Base-by-base conservation (phyloP, 2,888 invertebrate species). In the Odiellus spinosus region DNA sequence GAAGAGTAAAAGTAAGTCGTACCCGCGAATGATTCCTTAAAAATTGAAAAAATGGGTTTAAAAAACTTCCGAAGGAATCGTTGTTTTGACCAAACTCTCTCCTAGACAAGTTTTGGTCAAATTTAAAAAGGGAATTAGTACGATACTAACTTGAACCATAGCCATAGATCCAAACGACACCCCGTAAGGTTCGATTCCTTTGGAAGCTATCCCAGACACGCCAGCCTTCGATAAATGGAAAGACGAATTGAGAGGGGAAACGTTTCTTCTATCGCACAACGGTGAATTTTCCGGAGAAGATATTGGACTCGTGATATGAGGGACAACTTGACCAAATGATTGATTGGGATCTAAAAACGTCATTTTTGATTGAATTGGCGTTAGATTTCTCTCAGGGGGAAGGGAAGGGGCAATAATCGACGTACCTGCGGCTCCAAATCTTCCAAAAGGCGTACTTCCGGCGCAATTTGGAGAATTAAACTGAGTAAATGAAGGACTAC, bases 1-100 rank as follows among this genome's bases (percentile, higher is more conserved):
- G 55, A 47, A 3, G 51, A 42, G 42, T 87, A 93, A 68, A 90
- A 93, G 66, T 91, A 93, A 42, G 91, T 91, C 14, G 91, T 91
- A 20, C 91, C 91, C 47, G 88, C 88, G 44, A 67, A 63, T 55
- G 64, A 66, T 53, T 68, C 67, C 63, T 67, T 52, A 10, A 56
- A 53, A n/a, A n/a, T n/a, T n/a, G n/a, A n/a, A n/a, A n/a, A 45
- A n/a, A 36, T 39, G 12, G n/a, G n/a, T n/a, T n/a, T n/a, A n/a
- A 48, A n/a, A 46, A 48, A 41, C n/a, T 15, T 35, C 3, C 6
- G 17, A 21, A 42, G n/a, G 15, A 14, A n/a, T 21, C 4, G 15
- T 12, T n/a, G n/a, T n/a, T n/a, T n/a, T n/a, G n/a, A n/a, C n/a
- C n/a, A n/a, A n/a, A n/a, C n/a, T n/a, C n/a, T n/a, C n/a, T n/a